Evolutionary conservation across 1,140 invertebrate genomes (phyloP).

Genomic region (Monomorium pharaonis): DNA sequence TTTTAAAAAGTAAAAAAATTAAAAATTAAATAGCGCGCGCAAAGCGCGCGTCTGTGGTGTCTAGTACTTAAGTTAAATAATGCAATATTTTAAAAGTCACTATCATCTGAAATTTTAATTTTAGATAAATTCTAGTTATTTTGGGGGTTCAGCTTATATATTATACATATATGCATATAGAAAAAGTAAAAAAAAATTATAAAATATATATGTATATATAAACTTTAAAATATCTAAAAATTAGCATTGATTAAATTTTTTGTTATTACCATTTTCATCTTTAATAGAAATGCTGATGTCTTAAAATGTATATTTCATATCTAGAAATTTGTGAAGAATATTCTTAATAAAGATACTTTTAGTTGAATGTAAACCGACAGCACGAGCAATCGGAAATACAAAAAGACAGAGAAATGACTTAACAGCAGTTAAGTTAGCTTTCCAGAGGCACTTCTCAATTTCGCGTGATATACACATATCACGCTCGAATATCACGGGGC

Average conservation of each 20-base stretch:
- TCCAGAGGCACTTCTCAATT: slow-evolving; percentile 2
- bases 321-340: not conserved
- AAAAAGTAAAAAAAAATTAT: not conserved
- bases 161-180: too few species aligned
- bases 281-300: not conserved
- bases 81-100: not conserved
- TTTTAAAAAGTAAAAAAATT: too few species aligned
- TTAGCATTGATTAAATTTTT: not conserved
- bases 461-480: not conserved
- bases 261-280: not conserved
- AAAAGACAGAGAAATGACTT: not conserved
- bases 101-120: not conserved
- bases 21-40: too few species aligned
- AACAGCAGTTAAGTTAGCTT: not conserved
- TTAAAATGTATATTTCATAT: not conserved
- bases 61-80: not conserved
- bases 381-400: not conserved
- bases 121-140: not conserved
- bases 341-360: not conserved
- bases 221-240: not conserved
- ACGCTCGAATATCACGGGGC: slow-evolving; percentile 24
- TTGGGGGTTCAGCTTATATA: not conserved
- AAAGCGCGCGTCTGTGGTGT: too few species aligned
- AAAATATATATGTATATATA: too few species aligned
- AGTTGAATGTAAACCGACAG: not conserved